A percentile compares a stretch with the other conserved stretches of the same genome.
Evolutionary conservation across 1,140 invertebrate species (phyloP).

Genomic region (Trachymyrmex cornetzi): DNA sequence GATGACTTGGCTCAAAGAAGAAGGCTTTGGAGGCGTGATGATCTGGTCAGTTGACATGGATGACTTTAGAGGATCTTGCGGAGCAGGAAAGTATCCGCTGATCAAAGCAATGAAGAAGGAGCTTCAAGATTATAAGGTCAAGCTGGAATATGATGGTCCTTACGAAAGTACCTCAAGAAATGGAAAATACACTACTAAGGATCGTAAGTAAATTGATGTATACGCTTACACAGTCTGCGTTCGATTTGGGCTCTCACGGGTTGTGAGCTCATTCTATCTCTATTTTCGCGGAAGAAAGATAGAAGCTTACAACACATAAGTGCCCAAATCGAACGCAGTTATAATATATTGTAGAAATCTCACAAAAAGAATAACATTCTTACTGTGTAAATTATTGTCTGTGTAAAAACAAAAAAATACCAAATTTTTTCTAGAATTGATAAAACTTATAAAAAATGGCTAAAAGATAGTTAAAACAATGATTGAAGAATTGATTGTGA

Average conservation of each 20-base stretch:
- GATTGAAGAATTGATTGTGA: background rate
- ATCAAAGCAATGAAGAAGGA: conserved; percentile 95
- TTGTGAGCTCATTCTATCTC: too few relatives aligned
- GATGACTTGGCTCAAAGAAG: conserved; percentile 97
- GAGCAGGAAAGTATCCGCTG: conserved; percentile 96
- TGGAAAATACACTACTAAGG: conserved; percentile 94
- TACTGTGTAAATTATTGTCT: too few relatives aligned
- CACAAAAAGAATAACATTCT: conserved; percentile 15
- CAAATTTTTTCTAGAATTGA: background rate
- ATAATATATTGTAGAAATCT: background rate
- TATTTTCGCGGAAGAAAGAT: too few relatives aligned
- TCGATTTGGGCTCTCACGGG: too few relatives aligned
- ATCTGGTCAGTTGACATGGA: conserved; percentile 99
- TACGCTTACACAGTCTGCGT: background rate
- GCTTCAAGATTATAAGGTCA: conserved; percentile 93
- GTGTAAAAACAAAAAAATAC: background rate
- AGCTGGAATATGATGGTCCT: conserved; percentile 95
- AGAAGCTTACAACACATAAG: too few relatives aligned
- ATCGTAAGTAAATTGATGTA: conserved; percentile 90
- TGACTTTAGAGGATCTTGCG: conserved; percentile 96
- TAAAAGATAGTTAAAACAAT: too few relatives aligned
- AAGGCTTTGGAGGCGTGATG: conserved; percentile 98
- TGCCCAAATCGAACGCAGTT: too few relatives aligned
- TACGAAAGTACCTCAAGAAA: conserved; percentile 91
- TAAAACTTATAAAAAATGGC: background rate